phyloP scores from a whole-genome alignment of 2,113 vertebrate species.

The Rafetus swinhoei region DNA sequence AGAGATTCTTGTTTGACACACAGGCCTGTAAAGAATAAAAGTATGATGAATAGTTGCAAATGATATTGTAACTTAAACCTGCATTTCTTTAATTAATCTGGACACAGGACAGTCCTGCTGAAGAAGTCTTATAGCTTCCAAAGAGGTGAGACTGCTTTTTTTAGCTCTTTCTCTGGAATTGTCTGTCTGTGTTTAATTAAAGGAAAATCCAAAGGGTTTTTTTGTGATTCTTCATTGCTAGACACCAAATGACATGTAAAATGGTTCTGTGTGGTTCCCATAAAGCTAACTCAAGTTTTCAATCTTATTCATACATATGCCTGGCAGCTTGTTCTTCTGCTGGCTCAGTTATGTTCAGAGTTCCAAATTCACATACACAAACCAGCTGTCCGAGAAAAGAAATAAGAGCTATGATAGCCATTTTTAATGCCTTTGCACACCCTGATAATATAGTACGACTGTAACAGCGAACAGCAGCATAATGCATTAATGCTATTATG shows the following conservation, averaged over 20 bases:
- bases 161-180: not conserved
- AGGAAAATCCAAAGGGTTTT: not conserved
- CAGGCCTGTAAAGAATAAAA: not conserved
- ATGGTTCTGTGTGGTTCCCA: slow-evolving; percentile 29
- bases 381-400: not conserved
- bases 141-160: not conserved
- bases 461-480: not conserved
- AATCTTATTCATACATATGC: not conserved
- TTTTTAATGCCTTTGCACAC: not conserved
- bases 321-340: slow-evolving; percentile 3
- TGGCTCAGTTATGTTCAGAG: not conserved
- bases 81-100: not conserved
- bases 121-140: not conserved
- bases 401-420: not conserved
- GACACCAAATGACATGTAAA: slow-evolving; percentile 38
- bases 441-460: not conserved
- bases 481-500: rapidly evolving
- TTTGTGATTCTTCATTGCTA: slow-evolving; percentile 23
- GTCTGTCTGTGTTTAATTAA: not conserved
- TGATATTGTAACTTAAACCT: not conserved
- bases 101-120: not conserved
- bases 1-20: not conserved
- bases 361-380: not conserved
- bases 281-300: slow-evolving; percentile 31
- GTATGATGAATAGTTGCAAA: not conserved